Evolutionary conservation across 2,113 vertebrate species (phyloP).

Genomic region (Glaucidium brasilianum): DNA sequence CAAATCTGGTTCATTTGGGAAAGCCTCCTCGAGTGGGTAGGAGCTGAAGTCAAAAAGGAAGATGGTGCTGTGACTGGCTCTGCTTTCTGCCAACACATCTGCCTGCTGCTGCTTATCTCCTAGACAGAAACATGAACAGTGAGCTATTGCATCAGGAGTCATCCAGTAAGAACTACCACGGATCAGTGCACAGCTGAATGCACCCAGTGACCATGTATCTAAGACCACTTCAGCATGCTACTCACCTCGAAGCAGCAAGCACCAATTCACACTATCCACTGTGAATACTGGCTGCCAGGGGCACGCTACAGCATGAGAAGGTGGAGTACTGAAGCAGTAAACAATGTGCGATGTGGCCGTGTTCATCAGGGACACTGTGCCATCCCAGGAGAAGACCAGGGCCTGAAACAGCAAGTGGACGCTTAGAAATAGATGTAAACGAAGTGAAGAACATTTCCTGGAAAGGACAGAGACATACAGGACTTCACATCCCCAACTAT

Average conservation of each 20-base stretch:
- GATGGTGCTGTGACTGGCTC: slow-evolving; percentile 6
- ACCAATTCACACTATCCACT: slow-evolving; percentile 63
- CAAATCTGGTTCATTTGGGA: not conserved
- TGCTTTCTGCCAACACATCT: not conserved
- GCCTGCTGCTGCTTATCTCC: slow-evolving; percentile 2
- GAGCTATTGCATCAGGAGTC: not conserved
- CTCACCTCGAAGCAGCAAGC: slow-evolving; percentile 80
- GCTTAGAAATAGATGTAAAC: not conserved
- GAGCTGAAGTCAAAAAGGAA: slow-evolving; percentile 67
- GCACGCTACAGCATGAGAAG: slow-evolving; percentile 16
- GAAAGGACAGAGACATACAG: not conserved
- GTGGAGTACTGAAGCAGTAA: slow-evolving; percentile 72
- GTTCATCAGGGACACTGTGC: slow-evolving; percentile 77
- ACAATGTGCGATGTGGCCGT: slow-evolving; percentile 53
- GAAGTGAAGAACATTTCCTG: not conserved
- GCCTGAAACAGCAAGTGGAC: slow-evolving; percentile 61
- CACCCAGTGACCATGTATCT: not conserved
- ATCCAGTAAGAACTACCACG: not conserved
- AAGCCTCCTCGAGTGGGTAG: slow-evolving; percentile 39
- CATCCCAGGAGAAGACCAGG: slow-evolving; percentile 76
- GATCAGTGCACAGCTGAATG: not conserved
- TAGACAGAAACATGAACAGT: not conserved
- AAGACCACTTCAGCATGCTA: not conserved
- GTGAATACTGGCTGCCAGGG: slow-evolving; percentile 79
- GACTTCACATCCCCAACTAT: not conserved